These are phyloP conservation scores for Drosophila koepferae DNA, from an alignment of 2,888 invertebrate genomes.

Conservation along the genomic window DNA sequence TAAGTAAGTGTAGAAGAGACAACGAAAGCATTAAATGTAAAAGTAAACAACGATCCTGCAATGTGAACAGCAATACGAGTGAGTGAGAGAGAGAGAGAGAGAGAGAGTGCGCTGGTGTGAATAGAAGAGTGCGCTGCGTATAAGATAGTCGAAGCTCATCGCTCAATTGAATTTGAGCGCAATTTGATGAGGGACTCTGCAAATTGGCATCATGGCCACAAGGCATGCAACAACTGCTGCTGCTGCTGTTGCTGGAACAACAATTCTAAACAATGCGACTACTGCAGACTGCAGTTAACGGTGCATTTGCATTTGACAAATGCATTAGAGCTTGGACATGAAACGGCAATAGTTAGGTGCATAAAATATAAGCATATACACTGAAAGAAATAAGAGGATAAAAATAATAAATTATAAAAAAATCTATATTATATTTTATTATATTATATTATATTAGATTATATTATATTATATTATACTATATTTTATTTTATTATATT, in stretches of 20 bases:
- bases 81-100: neutral
- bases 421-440: no score
- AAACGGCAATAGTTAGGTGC: slow-evolving; percentile 12
- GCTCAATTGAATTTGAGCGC: slow-evolving; percentile 21
- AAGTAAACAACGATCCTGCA: slow-evolving; percentile 36
- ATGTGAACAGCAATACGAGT: neutral
- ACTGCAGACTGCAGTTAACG: slow-evolving; percentile 32
- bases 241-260: slow-evolving; percentile 11
- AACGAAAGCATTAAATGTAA: neutral
- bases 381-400: slow-evolving; percentile 23
- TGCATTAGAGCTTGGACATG: slow-evolving; percentile 20
- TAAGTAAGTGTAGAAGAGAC: neutral
- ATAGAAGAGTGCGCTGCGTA: neutral
- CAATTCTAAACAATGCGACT: slow-evolving; percentile 8
- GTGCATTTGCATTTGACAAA: slow-evolving; percentile 40
- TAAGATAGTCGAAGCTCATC: neutral
- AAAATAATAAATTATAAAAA: no score
- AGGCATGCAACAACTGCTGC: slow-evolving; percentile 21
- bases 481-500: no score
- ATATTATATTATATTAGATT: no score
- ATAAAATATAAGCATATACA: slow-evolving; percentile 18
- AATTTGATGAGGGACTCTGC: slow-evolving; percentile 6
- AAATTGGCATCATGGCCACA: slow-evolving; percentile 26
- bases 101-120: neutral
- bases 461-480: no score